Conservation (phyloP, 1,140 invertebrate species). For the Panulirus ornatus region DNA sequence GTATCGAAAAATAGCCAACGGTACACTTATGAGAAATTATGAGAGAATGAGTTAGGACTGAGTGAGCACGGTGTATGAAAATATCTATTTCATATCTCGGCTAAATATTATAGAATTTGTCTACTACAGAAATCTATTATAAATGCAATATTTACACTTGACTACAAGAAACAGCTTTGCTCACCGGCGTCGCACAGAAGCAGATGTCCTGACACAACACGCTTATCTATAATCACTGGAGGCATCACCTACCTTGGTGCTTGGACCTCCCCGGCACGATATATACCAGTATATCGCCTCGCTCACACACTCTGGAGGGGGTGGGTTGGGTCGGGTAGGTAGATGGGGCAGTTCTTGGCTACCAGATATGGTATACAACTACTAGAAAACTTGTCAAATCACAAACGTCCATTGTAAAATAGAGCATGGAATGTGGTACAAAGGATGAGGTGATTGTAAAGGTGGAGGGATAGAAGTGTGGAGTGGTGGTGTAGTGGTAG, state of each 20-base stretch:
- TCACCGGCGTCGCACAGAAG: too few relatives aligned
- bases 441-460: background rate
- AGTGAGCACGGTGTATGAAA: conserved; percentile 62
- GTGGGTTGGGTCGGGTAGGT: background rate
- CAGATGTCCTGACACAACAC: too few relatives aligned
- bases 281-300: background rate
- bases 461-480: background rate
- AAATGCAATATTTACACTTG: conserved; percentile 39
- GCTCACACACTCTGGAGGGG: conserved; percentile 14
- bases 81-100: conserved; percentile 63
- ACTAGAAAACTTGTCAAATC: conserved; percentile 58
- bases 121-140: conserved; percentile 54
- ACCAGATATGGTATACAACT: conserved; percentile 1
- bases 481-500: conserved; percentile 24
- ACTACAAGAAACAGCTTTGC: conserved; percentile 47
- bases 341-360: too few relatives aligned
- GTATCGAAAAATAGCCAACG: conserved; percentile 69
- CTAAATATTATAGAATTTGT: conserved; percentile 57
- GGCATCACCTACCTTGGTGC: background rate
- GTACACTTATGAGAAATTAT: conserved; percentile 50
- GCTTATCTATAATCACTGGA: background rate
- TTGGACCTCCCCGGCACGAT: background rate
- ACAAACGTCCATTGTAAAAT: conserved; percentile 52
- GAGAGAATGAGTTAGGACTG: conserved; percentile 43
- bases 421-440: background rate